phyloP scores from a whole-genome alignment of 2,797 vertebrate genomes.

The Nothura maculosa region DNA sequence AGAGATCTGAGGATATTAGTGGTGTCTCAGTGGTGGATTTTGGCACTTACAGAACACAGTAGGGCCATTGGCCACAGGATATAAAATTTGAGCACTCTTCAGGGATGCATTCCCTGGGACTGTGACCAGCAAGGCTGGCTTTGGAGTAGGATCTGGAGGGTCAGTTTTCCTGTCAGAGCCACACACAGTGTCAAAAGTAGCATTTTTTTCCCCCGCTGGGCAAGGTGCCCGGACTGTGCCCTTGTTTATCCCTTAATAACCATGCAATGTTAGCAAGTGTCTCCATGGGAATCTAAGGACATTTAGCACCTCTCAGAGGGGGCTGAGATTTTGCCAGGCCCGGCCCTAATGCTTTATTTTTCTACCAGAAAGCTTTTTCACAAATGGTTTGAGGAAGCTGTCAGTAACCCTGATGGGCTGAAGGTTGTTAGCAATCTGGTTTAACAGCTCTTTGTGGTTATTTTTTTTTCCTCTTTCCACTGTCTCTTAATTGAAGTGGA shows the following conservation, averaged over 20 bases:
- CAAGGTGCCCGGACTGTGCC: not conserved
- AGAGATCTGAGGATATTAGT: not conserved
- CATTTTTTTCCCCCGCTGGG: not conserved
- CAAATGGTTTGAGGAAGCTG: not conserved
- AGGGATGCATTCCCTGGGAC: fast-evolving
- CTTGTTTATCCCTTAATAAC: not conserved
- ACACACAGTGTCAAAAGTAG: not conserved
- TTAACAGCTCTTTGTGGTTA: slow-evolving; percentile 15
- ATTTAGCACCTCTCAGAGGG: not conserved
- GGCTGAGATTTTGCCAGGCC: not conserved
- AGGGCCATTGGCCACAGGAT: fast-evolving
- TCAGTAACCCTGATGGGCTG: not conserved
- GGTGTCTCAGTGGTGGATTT: not conserved
- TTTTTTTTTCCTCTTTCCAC: not conserved
- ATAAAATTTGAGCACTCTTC: not conserved
- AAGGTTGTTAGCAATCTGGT: not conserved
- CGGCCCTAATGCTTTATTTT: not conserved
- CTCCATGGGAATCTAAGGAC: slow-evolving; percentile 10
- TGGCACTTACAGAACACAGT: not conserved
- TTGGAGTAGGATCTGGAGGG: not conserved
- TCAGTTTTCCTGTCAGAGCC: not conserved
- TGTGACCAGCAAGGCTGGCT: not conserved
- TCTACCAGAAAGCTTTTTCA: not conserved
- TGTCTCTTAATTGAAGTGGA: not conserved
- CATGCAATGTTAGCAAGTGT: not conserved